Conservation (phyloP, 2,113 vertebrate species). For the Pachypanchax playfairii region DNA sequence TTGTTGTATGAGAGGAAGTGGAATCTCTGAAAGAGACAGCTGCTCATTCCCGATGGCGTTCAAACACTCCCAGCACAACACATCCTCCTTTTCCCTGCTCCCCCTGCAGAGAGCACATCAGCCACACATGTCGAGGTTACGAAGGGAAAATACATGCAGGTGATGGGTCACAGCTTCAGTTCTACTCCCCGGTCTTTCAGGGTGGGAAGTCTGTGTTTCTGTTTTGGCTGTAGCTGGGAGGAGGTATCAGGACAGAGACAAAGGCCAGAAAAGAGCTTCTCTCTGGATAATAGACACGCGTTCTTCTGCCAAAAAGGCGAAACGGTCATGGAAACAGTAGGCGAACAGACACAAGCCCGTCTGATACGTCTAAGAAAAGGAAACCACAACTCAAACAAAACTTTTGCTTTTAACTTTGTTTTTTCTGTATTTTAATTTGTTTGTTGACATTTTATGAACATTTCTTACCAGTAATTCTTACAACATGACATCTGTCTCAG, state of each 20-base stretch:
- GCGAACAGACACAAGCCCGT: no score
- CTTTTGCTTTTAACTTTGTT: no score
- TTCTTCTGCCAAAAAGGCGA: accelerated
- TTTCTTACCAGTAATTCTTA: neutral
- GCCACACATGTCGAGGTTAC: conserved; percentile 50
- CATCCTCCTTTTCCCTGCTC: neutral
- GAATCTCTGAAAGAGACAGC: conserved; percentile 54
- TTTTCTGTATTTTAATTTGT: no score
- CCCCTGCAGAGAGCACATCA: conserved; percentile 29
- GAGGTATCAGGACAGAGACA: conserved; percentile 16
- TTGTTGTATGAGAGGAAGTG: conserved; percentile 60
- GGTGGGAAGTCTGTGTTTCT: conserved; percentile 19
- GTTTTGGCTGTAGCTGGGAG: conserved; percentile 20
- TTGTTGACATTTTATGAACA: no score
- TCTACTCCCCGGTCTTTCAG: conserved; percentile 1
- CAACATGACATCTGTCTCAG: neutral
- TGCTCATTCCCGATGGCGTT: conserved; percentile 60
- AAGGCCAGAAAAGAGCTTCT: conserved; percentile 20
- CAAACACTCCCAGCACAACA: conserved; percentile 16
- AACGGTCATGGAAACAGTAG: neutral
- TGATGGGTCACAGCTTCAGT: conserved; percentile 25
- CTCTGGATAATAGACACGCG: conserved; percentile 8
- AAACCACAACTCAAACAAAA: no score
- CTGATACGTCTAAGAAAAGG: no score
- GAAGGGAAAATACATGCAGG: conserved; percentile 23